These are phyloP conservation scores for Cottus gobio DNA, from an alignment of 2,113 vertebrate species.

Conservation along the genomic window DNA sequence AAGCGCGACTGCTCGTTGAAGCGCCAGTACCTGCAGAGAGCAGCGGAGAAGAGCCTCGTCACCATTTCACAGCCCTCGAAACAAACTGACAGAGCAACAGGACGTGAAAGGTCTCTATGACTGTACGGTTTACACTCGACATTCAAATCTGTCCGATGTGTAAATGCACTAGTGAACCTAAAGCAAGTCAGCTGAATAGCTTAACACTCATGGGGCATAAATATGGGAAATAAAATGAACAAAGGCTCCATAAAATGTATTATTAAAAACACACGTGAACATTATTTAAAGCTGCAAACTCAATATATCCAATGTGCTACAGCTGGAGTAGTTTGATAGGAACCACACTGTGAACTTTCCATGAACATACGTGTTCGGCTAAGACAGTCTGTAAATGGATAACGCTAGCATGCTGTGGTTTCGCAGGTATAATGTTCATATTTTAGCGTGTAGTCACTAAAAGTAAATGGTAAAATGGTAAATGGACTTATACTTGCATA, in stretches of 20 bases:
- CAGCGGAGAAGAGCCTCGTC: neutral
- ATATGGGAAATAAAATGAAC: neutral
- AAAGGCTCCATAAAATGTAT: neutral
- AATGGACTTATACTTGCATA: too few relatives aligned
- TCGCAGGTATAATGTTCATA: neutral
- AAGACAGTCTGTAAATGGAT: neutral
- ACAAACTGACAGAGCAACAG: conserved; percentile 3
- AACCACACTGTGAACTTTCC: neutral
- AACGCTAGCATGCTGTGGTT: neutral
- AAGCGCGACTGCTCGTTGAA: conserved; percentile 91
- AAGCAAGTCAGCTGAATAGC: neutral
- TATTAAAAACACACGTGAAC: neutral
- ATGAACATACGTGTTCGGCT: neutral
- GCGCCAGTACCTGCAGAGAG: conserved; percentile 92
- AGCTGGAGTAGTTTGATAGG: neutral
- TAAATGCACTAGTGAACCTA: neutral
- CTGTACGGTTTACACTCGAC: neutral
- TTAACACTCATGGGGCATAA: neutral
- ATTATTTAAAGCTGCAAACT: neutral
- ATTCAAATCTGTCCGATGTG: neutral
- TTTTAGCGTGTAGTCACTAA: neutral
- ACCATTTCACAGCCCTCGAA: conserved; percentile 23
- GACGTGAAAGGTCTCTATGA: neutral
- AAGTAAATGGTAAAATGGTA: too few relatives aligned
- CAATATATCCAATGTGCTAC: neutral